Conservation (phyloP, 2,113 vertebrate species). For the Centropristis striata region DNA sequence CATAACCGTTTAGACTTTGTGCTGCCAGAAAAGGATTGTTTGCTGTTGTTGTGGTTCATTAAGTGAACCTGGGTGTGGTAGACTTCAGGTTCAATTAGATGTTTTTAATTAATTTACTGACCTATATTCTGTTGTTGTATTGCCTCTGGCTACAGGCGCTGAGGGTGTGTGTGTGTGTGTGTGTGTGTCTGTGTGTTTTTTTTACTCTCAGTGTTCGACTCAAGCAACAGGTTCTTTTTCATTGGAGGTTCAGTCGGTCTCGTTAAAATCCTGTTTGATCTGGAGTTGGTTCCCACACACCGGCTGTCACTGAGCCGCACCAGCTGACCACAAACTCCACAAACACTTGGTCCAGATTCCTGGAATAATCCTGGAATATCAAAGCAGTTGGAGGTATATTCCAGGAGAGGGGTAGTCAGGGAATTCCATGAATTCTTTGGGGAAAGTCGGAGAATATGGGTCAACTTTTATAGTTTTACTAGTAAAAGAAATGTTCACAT, state of each 20-base stretch:
- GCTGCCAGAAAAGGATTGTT: background rate
- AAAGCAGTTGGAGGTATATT: background rate
- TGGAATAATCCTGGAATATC: background rate
- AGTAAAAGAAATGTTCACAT: background rate
- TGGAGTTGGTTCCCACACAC: conserved; percentile 8
- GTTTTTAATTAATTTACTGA: background rate
- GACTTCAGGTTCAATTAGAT: background rate
- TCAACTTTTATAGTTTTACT: background rate
- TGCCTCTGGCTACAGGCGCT: background rate
- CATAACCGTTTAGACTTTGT: background rate
- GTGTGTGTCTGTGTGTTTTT: conserved; percentile 9
- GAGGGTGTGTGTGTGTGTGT: conserved; percentile 10
- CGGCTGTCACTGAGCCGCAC: background rate
- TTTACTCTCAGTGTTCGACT: background rate
- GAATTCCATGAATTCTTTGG: background rate
- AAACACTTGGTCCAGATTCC: background rate
- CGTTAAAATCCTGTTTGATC: conserved; percentile 14
- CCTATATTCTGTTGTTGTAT: conserved; percentile 9
- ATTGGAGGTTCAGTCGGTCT: background rate
- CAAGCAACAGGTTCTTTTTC: conserved; percentile 1
- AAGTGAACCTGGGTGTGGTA: too few relatives aligned
- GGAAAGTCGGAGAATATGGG: background rate
- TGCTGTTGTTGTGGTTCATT: background rate
- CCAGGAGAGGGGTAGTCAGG: background rate
- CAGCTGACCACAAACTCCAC: conserved; percentile 5